Conservation (phyloP, 1,140 invertebrate genomes). For the Trissolcus basalis region DNA sequence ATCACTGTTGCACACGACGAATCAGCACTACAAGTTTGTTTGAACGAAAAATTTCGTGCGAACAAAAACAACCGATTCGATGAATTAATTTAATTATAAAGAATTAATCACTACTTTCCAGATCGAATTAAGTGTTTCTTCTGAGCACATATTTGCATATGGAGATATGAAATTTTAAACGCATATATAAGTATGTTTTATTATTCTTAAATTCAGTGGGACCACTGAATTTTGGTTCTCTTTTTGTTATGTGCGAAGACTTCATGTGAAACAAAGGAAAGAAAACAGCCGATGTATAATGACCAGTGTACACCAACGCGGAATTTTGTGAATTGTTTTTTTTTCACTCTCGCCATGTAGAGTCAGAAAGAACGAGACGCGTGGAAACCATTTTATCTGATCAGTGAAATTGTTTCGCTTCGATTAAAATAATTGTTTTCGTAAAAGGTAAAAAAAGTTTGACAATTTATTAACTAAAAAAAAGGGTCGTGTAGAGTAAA, state of each 20-base stretch:
- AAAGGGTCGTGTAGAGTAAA: no score
- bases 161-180: conserved; percentile 1
- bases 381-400: not conserved
- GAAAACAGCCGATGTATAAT: conserved; percentile 21
- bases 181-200: conserved; percentile 23
- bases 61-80: conserved; percentile 1
- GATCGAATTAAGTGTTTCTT: no score
- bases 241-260: conserved; percentile 20
- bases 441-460: not conserved
- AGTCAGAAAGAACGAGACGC: conserved; percentile 8
- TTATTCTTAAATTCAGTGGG: conserved; percentile 31
- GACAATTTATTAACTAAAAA: not conserved
- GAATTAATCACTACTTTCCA: conserved; percentile 17
- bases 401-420: not conserved
- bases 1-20: not conserved
- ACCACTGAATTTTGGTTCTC: conserved; percentile 11
- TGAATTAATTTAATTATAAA: conserved; percentile 25
- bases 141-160: conserved; percentile 22
- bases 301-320: conserved; percentile 13
- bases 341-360: conserved; percentile 19
- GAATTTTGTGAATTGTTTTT: conserved; percentile 26
- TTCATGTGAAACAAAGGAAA: conserved; percentile 40
- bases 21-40: not conserved
- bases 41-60: not conserved
- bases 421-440: no score